These are phyloP conservation scores for Meandrina meandrites DNA, from an alignment of 92 coral and sea anemone species.

Conservation along the genomic window DNA sequence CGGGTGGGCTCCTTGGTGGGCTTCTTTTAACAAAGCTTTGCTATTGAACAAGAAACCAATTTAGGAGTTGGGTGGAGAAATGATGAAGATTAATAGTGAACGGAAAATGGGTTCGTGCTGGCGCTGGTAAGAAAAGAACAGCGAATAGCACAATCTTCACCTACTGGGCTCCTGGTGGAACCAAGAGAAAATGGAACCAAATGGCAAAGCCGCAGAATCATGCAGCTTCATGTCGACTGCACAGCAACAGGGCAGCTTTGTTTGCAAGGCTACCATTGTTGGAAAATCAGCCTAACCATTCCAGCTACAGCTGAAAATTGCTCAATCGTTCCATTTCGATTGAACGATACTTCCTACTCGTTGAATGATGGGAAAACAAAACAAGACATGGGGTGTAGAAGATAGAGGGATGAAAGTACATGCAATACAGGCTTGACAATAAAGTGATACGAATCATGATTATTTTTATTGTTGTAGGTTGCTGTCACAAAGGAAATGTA, in stretches of 20 bases:
- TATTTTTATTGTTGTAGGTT: not conserved
- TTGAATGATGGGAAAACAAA: not conserved
- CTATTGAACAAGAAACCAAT: not conserved
- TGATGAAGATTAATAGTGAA: slow-evolving; percentile 8
- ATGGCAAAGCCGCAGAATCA: not conserved
- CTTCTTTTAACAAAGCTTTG: no score
- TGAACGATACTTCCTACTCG: no score
- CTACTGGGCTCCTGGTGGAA: slow-evolving; percentile 4
- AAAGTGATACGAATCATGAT: not conserved
- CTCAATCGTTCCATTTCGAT: no score
- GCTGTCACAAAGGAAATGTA: not conserved
- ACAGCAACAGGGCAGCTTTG: not conserved
- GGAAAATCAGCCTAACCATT: not conserved
- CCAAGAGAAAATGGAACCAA: no score
- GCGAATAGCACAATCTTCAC: not conserved
- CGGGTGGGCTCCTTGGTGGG: no score
- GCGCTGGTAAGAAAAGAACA: not conserved
- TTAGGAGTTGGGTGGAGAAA: not conserved
- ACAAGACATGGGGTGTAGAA: not conserved
- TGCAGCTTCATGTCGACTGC: slow-evolving; percentile 11
- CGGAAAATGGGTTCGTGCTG: not conserved
- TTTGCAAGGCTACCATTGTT: not conserved
- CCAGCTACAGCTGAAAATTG: no score
- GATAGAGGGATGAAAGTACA: no score
- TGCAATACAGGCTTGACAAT: not conserved